Base-by-base conservation (phyloP, 2,797 vertebrate genomes). In the Sternarchorhynchus goeldii region DNA sequence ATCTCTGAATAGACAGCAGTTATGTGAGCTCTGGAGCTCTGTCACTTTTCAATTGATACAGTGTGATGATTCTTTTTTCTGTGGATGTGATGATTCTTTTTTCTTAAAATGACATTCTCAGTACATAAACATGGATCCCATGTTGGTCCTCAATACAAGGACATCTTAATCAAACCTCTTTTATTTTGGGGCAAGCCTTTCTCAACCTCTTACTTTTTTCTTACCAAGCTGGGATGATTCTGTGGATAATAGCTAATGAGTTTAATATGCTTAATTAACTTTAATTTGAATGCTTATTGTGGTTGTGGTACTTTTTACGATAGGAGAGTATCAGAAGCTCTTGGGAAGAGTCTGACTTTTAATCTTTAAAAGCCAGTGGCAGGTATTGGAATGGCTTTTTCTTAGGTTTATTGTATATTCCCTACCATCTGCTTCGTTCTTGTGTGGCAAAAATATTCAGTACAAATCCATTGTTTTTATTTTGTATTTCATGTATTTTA, bases 181-280 rank as follows among this genome's bases (percentile, higher is more conserved):
- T 81, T 81, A 72, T 69, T 72, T 71, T 77, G 66, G 45, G 67
- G 53, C 67, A 62, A 65, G 57, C 41, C 20, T 55, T 75, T 58
- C 18, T 17, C 58, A 36, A 60, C 66, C 41, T 71, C 34, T 73
- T 57, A 59, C 62, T 72, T 76, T 55, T 76, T 78, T 78, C 79
- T 67, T 25, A 63, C 56, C 36, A 29, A 53, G 50, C 59, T 77
- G 75, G 53, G 63, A 60, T 63, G 79, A 80, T 76, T 81, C 66
- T 58, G 45, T 29, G 45, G 82, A 83, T 81, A 81, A 83, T 77
- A 62, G 70, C 73, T 76, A 83, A 83, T 81, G 76, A 83, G 79
- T 78, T 83, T 83, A 32, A 66, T 77, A 65, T 31, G 58, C 39
- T 78, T 78, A 78, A 81, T 83, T 83, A 83, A 78, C 79, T 80